Evolutionary conservation across 1,140 invertebrate genomes (phyloP), one percentile per base, ranked within the genome.

Genomic region (Zaprionus kolodkinae): DNA sequence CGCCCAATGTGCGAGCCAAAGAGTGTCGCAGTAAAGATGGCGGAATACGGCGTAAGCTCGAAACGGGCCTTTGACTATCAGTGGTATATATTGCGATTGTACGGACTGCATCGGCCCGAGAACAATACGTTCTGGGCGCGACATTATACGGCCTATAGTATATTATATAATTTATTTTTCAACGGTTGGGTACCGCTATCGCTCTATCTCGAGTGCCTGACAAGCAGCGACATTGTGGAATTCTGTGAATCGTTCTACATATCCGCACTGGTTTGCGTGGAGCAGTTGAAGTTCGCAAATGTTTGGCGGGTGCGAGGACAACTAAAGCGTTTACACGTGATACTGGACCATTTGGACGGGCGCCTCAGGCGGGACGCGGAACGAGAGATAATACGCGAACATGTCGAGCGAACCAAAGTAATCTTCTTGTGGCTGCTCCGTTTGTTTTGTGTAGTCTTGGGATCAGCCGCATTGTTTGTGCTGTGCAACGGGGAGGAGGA

Each of bases 241-340:
- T 76, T 91, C 69, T 88, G 90, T 50, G 86, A 91, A 38, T 40
- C 40, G 10, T 38, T 88, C 15, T 86, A 66, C 12, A 12, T 83
- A 35, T 27, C 64, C 7, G 52, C 62, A 52, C 52, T 82, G 3
- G 15, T 68, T 3, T 4, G 60, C 0, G 60, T 78, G 13, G 72
- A 72, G 33, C 65, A 77, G 17, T 15, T 88, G 5, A 91, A 91
- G 56, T 33, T 75, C n/a, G 0, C 61, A 17, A 82, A 79, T 30
- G 48, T 74, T 6, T 60, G 57, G 15, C 36, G 61, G 0, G 56
- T 70, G 6, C 77, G 71, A 1, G 10, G 36, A 1, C 30, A 68
- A 45, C 25, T 91, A 38, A 36, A 78, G 17, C 17, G 57, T 0
- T 45, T 76, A 12, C 64, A 79, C 6, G 10, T 0, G 0, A 27